Base-by-base conservation (phyloP, 2,113 vertebrate species). In the Perognathus longimembris region DNA sequence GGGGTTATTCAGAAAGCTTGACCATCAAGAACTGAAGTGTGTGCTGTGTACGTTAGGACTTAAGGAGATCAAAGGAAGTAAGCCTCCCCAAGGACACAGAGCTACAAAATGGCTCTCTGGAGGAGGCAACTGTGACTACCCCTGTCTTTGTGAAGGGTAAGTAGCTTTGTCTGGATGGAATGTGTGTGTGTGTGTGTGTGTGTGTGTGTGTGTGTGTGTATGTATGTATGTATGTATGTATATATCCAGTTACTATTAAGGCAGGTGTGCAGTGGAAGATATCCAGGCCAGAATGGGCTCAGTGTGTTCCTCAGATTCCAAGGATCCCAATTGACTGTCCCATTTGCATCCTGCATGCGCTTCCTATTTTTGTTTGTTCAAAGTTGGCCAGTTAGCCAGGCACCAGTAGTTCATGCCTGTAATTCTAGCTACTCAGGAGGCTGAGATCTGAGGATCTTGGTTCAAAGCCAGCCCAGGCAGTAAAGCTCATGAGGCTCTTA, bases 21-120 rank as follows among this genome's bases (percentile, higher is more conserved):
- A 69, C 10, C 50, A 84, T 74, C 80, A 82, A 85, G 64, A 85
- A 18, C 61, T 88, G 34, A 77, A 45, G 14, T 50, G 69, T 87
- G 50, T 71, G 0, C 11, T n/a, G 3, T 67, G 34, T 67, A 85
- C 81, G 36, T 88, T 10, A 76, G 66, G 18, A 24, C 40, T 86
- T 90, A 15, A 75, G 63, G 45, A 92, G 80, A 83, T 95, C 90
- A 96, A 96, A 95, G 92, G 69, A 42, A 79, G n/a, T 61, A 94
- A 22, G 54, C 34, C 32, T 18, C 66, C 67, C 2, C 12, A 38
- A 88, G 90, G 40, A 93, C 83, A 75, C 54, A 57, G 89, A 80
- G 3, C 84, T 45, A 7, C 3, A 11, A n/a, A 54, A 14, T 20
- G 5, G 34, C 57, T 94, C 64, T 74, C 77, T 59, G 50, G 83